phyloP scores from a whole-genome alignment of 2,113 vertebrate genomes.

The Mungos mungo region DNA sequence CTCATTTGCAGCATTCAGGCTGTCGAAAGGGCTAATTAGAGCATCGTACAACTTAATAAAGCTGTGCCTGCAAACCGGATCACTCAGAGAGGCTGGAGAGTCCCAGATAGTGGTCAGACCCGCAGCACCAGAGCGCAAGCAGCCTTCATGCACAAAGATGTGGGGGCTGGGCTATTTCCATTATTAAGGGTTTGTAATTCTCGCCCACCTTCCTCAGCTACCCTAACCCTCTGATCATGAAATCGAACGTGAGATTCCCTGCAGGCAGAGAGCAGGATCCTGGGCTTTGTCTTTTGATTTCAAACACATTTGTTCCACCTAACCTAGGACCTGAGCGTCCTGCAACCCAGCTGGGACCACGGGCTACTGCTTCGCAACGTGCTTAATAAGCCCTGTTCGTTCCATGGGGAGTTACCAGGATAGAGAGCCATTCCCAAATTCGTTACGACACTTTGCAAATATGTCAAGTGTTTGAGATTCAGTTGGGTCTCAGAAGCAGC shows the following conservation, averaged over 20 bases:
- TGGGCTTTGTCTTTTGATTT: background rate
- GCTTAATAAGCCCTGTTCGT: slow-evolving; percentile 9
- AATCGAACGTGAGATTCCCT: background rate
- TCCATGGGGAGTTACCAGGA: background rate
- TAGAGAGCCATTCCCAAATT: background rate
- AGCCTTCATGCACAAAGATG: slow-evolving; percentile 8
- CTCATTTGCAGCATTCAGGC: slow-evolving; percentile 69
- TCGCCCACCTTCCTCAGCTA: slow-evolving; percentile 20
- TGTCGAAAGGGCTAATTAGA: slow-evolving; percentile 80
- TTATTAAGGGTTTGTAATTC: background rate
- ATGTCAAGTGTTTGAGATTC: background rate
- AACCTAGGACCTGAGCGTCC: slow-evolving; percentile 32
- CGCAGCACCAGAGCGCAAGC: background rate
- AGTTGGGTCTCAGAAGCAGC: background rate
- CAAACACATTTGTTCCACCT: background rate
- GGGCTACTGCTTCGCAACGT: background rate
- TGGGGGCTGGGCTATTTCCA: background rate
- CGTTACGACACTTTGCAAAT: background rate
- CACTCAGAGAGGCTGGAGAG: slow-evolving; percentile 14
- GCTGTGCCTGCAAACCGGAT: slow-evolving; percentile 35
- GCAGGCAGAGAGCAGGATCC: background rate
- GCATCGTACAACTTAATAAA: slow-evolving; percentile 72
- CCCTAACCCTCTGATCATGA: background rate
- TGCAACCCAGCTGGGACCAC: background rate
- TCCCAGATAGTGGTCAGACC: background rate